These are phyloP conservation scores for Ascidia mentula DNA, from an alignment of 23 tunicate species.

Conservation along the genomic window DNA sequence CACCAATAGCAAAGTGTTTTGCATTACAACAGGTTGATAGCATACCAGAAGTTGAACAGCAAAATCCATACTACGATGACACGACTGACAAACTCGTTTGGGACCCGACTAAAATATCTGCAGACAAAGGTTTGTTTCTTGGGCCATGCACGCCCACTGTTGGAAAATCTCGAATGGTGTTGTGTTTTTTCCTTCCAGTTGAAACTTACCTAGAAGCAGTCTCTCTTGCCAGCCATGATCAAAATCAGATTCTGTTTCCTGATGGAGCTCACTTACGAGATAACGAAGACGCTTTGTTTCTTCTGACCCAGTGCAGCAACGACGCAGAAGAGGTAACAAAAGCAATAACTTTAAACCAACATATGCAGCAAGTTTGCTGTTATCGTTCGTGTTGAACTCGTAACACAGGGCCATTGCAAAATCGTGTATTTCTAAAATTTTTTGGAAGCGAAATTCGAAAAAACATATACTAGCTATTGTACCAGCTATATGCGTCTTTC, in stretches of 20 bases:
- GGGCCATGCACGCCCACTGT: not conserved
- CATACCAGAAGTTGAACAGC: constrained; percentile 38
- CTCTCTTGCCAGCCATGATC: not conserved
- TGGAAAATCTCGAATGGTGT: not conserved
- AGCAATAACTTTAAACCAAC: too few species aligned
- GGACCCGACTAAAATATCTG: constrained; percentile 41
- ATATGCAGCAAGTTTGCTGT: too few species aligned
- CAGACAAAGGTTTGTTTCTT: constrained; percentile 32
- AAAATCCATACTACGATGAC: constrained; percentile 39
- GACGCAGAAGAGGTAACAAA: constrained; percentile 50
- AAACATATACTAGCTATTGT: too few species aligned
- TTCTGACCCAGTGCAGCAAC: constrained; percentile 48
- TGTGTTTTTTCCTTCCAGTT: constrained; percentile 11
- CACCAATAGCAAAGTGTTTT: too few species aligned
- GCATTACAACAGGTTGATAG: constrained; percentile 44
- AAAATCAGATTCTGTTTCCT: constrained; percentile 15
- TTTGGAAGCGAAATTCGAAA: too few species aligned
- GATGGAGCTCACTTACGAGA: constrained; percentile 62
- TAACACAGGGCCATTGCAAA: not conserved
- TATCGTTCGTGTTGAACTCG: not conserved
- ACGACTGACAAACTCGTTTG: constrained; percentile 60
- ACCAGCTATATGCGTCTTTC: too few species aligned
- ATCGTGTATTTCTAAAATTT: not conserved
- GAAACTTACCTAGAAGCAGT: constrained; percentile 13
- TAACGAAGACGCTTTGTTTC: constrained; percentile 77